Evolutionary conservation across 2,797 vertebrate species (phyloP), one percentile per base, ranked within the genome.

Genomic region (Sebastiscus tertius): DNA sequence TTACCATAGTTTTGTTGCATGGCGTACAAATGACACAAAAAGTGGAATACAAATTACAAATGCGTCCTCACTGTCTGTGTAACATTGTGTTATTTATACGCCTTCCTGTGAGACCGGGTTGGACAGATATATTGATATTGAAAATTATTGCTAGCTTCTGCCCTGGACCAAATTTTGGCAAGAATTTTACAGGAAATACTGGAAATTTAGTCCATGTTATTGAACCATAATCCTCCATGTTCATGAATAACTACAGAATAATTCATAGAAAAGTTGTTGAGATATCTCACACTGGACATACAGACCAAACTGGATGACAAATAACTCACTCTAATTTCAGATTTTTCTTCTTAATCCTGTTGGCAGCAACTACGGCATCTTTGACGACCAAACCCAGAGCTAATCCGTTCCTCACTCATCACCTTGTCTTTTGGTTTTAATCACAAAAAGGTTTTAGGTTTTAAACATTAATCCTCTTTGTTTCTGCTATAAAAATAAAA

Each of bases 381-480:
- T 46, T 60, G 27, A 36, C 59, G n/a, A 27, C 46, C n/a, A 4
- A 27, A 34, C 39, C 20, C 55, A 2, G n/a, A 68, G 65, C 16
- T 62, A 11, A 39, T 55, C 66, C 52, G 24, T 4, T 8, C 58
- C 33, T 24, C 64, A 20, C 29, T 16, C 34, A 2, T 49, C 63
- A 46, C 11, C 54, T 67, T 5, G 52, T 62, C 42, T 36, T 66
- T 16, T 39, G 62, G 52, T 72, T 87, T 86, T 85, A 76, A 85
- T 89, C 80, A 82, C 72, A 55, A 55, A 86, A 70, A 83, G 77
- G 58, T 73, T 78, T 54, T n/a, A 31, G 63, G 61, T 78, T 75
- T 82, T 61, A 67, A 83, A 64, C 52, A 26, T 76, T 84, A 84
- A 88, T 88, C 81, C 81, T 84, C 84, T 86, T 77, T 84, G 81